Evolutionary conservation across 1,140 invertebrate species (phyloP).

Genomic region (Caenorhabditis remanei): DNA sequence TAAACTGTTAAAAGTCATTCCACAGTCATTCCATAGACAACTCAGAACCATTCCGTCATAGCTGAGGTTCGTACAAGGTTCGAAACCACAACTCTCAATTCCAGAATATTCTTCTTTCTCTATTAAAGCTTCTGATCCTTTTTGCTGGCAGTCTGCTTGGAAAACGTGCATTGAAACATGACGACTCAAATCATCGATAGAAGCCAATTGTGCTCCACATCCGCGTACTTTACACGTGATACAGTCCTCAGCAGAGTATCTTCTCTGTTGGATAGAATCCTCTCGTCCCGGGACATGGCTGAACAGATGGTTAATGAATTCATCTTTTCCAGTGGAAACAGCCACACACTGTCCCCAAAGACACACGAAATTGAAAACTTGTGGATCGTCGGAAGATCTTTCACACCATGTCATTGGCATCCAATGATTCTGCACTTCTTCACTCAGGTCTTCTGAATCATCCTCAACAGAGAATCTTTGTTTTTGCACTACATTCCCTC

Average conservation of each 20-base stretch:
- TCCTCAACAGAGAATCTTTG: background rate
- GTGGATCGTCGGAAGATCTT: constrained; percentile 35
- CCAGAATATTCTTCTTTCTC: constrained; percentile 7
- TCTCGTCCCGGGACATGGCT: background rate
- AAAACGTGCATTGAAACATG: constrained; percentile 46
- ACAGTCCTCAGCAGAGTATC: background rate
- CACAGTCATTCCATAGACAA: constrained; percentile 68
- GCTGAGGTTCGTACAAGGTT: constrained; percentile 8
- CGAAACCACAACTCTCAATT: constrained; percentile 53
- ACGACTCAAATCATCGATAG: background rate
- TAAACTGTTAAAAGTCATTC: constrained; percentile 61
- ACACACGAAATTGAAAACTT: constrained; percentile 24
- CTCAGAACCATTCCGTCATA: constrained; percentile 58
- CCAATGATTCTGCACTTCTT: constrained; percentile 37
- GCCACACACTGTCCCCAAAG: background rate
- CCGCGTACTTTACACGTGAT: background rate
- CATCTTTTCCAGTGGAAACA: background rate
- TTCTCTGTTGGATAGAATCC: background rate
- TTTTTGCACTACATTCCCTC: background rate
- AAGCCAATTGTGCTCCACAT: background rate
- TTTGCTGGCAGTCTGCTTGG: constrained; percentile 48
- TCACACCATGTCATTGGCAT: constrained; percentile 37
- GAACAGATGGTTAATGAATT: constrained; percentile 20
- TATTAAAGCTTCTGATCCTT: constrained; percentile 4
- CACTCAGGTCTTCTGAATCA: background rate